phyloP scores from a whole-genome alignment of 1,140 invertebrate genomes.

The Plutomurus gul region DNA sequence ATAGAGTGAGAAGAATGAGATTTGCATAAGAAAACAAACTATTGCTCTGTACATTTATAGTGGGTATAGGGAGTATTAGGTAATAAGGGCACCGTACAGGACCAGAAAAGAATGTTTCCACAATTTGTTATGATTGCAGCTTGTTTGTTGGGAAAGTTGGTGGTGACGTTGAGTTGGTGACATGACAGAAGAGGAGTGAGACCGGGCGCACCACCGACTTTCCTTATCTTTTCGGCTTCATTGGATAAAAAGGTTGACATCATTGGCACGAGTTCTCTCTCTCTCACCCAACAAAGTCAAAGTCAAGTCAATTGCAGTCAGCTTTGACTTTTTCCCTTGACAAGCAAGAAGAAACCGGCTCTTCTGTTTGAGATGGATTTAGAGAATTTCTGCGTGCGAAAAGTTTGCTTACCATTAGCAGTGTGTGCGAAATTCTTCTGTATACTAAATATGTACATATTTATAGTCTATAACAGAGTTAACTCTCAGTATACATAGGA shows the following conservation, averaged over 20 bases:
- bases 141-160: neutral
- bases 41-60: no score
- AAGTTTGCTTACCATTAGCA: neutral
- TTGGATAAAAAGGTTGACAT: neutral
- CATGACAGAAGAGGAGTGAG: neutral
- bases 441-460: no score
- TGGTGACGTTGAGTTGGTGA: slow-evolving; percentile 5
- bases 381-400: neutral
- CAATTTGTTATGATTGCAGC: slow-evolving; percentile 6
- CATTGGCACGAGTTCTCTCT: slow-evolving; percentile 4
- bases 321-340: slow-evolving; percentile 2
- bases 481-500: no score
- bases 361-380: neutral
- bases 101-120: neutral
- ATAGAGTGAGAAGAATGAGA: neutral
- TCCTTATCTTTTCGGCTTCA: neutral
- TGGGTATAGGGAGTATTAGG: no score
- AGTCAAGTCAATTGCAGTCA: neutral
- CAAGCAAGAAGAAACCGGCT: slow-evolving; percentile 3
- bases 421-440: no score
- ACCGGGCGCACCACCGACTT: no score
- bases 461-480: no score
- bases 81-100: neutral
- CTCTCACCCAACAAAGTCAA: neutral
- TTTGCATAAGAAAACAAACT: neutral